Evolutionary conservation across 2,113 vertebrate genomes (phyloP).

Genomic region (Vidua macroura): DNA sequence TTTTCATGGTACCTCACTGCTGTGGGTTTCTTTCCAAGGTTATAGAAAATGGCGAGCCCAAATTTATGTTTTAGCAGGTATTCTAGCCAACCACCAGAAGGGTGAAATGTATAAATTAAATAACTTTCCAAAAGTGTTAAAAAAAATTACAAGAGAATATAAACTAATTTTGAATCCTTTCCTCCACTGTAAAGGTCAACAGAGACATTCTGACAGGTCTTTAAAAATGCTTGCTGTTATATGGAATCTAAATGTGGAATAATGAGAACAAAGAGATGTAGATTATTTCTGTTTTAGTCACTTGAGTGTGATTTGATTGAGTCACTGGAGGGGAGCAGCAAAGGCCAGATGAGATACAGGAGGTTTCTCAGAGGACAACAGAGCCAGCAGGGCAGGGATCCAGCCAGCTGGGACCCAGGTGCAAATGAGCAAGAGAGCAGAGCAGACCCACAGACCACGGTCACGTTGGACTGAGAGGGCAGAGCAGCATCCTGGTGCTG

Average conservation of each 20-base stretch:
- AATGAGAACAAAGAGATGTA: neutral
- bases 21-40: neutral
- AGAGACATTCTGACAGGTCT: neutral
- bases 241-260: neutral
- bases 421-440: neutral
- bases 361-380: accelerated
- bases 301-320: neutral
- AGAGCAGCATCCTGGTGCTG: neutral
- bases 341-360: neutral
- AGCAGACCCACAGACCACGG: neutral
- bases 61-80: neutral
- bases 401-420: neutral
- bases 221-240: neutral
- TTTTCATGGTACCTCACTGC: neutral
- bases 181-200: neutral
- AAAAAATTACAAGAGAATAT: neutral
- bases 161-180: neutral
- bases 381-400: neutral
- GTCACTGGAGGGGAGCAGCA: neutral
- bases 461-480: accelerated
- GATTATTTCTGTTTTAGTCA: neutral
- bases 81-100: neutral
- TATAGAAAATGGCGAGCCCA: neutral
- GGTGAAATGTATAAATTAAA: neutral
- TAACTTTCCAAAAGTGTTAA: neutral